A percentile compares a stretch with the other conserved stretches of the same genome.
phyloP scores from a whole-genome alignment of 2,797 vertebrate genomes.

The Labeo calbasu region DNA sequence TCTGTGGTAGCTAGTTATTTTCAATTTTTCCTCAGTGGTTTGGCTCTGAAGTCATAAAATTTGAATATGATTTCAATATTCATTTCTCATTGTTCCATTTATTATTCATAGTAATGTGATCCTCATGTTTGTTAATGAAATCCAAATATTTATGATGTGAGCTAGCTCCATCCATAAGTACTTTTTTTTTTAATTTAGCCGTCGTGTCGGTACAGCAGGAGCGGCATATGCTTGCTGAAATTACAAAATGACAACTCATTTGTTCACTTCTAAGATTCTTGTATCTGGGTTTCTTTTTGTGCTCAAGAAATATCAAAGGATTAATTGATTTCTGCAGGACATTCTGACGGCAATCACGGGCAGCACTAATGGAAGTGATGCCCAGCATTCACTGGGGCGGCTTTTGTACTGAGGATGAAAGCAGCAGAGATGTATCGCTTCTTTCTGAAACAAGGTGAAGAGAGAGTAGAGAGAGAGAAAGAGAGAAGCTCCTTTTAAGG shows the following conservation, averaged over 20 bases:
- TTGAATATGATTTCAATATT: conserved; percentile 57
- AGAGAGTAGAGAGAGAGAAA: conserved; percentile 51
- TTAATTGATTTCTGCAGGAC: conserved; percentile 69
- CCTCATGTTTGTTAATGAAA: conserved; percentile 59
- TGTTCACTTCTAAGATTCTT: conserved; percentile 51
- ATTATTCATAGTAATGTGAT: conserved; percentile 55
- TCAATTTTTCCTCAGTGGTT: conserved; percentile 43
- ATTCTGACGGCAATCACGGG: conserved; percentile 63
- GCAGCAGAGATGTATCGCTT: conserved; percentile 43
- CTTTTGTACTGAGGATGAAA: conserved; percentile 59
- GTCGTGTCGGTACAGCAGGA: conserved; percentile 51
- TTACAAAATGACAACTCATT: conserved; percentile 62
- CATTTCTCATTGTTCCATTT: conserved; percentile 56
- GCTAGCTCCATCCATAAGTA: conserved; percentile 46
- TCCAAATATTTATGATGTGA: conserved; percentile 57
- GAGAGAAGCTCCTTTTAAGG: conserved; percentile 59
- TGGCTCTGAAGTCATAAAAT: conserved; percentile 49
- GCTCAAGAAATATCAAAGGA: conserved; percentile 57
- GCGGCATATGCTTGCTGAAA: conserved; percentile 57
- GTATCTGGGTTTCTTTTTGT: conserved; percentile 47
- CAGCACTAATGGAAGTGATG: conserved; percentile 51
- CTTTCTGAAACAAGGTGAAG: conserved; percentile 36
- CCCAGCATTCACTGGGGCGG: conserved; percentile 46
- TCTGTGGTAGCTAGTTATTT: conserved; percentile 47
- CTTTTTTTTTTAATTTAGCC: conserved; percentile 19